phyloP scores from a whole-genome alignment of 2,888 invertebrate species.

The Pandemis heparana region DNA sequence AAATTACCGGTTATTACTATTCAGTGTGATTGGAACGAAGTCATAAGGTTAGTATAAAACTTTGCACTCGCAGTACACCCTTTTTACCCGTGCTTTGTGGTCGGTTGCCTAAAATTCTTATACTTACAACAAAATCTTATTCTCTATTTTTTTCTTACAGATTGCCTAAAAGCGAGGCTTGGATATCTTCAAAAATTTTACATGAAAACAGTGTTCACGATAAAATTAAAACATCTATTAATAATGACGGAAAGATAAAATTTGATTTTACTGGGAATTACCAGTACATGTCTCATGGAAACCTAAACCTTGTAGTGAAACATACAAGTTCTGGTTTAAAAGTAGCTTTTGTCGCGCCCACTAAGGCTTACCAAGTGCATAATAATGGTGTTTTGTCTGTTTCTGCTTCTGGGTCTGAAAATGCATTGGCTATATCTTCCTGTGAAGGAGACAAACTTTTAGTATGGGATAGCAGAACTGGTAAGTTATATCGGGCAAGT shows the following conservation, averaged over 20 bases:
- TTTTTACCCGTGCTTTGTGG: background rate
- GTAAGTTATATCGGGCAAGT: conserved; percentile 58
- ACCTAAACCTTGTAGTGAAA: conserved; percentile 74
- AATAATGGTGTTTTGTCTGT: conserved; percentile 84
- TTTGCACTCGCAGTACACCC: conserved; percentile 11
- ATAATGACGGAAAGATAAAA: conserved; percentile 73
- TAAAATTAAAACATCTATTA: conserved; percentile 67
- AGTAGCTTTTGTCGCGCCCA: conserved; percentile 82
- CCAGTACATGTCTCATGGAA: conserved; percentile 72
- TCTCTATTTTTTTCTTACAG: conserved; percentile 61
- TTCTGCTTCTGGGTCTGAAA: conserved; percentile 85
- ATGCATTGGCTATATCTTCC: conserved; percentile 87
- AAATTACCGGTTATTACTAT: conserved; percentile 75
- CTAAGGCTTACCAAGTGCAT: conserved; percentile 77
- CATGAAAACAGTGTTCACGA: conserved; percentile 74
- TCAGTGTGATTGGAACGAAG: conserved; percentile 85
- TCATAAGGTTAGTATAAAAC: conserved; percentile 66
- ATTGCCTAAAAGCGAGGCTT: conserved; percentile 75
- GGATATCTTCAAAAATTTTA: conserved; percentile 81
- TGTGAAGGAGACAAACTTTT: conserved; percentile 85
- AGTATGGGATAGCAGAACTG: conserved; percentile 88
- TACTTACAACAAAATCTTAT: background rate
- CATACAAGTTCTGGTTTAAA: conserved; percentile 73
- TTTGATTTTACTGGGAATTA: conserved; percentile 72
- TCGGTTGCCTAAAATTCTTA: background rate